These are phyloP conservation scores for Drymodes brunneopygia DNA, from an alignment of 2,113 vertebrate species.

Conservation along the genomic window DNA sequence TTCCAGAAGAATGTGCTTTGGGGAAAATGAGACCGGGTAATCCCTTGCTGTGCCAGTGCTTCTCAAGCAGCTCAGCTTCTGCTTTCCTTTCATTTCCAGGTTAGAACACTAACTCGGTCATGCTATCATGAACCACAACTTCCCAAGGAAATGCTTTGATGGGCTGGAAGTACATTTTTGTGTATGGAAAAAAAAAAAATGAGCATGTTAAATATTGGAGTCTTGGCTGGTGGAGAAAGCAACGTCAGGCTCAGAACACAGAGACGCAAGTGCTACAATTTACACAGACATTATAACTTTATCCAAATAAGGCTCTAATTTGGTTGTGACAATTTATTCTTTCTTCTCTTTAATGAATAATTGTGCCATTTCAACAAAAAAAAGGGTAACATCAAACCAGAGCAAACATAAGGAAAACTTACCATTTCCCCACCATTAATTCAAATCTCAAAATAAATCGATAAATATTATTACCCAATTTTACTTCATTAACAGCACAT, in stretches of 20 bases:
- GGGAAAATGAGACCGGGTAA: constrained; percentile 35
- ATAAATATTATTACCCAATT: background rate
- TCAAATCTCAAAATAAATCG: background rate
- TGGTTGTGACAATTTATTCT: background rate
- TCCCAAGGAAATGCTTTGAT: constrained; percentile 36
- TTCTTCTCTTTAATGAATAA: background rate
- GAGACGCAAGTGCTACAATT: background rate
- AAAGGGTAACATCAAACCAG: background rate
- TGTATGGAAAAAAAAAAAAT: background rate
- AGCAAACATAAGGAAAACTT: background rate
- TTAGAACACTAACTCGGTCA: constrained; percentile 10
- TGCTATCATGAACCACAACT: background rate
- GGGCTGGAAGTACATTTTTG: background rate
- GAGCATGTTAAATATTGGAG: background rate
- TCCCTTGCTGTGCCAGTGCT: constrained; percentile 25
- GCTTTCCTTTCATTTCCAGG: constrained; percentile 25
- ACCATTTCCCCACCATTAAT: background rate
- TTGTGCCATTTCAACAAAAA: background rate
- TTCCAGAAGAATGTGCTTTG: constrained; percentile 50
- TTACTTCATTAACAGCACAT: background rate
- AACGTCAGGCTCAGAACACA: accelerated
- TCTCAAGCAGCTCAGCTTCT: constrained; percentile 20
- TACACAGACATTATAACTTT: background rate
- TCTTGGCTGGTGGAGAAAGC: background rate
- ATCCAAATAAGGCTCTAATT: background rate